Base-by-base conservation (phyloP, 2,888 invertebrate genomes). In the Polyommatus icarus region DNA sequence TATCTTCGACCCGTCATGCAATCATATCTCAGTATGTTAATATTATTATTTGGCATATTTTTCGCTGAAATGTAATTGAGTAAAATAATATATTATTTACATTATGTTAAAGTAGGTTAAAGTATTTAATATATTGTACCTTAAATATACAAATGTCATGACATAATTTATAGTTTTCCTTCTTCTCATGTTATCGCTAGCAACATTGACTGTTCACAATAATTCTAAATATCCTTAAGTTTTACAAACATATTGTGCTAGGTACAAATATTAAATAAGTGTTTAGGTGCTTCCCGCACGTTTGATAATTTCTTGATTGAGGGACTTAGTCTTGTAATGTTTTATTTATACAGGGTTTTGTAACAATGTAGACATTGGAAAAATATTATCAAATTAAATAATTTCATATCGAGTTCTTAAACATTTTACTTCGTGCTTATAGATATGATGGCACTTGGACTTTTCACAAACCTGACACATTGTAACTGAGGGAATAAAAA, bases 71-170 rank as follows among this genome's bases (percentile, higher is more conserved):
- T 81, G 80, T 80, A 78, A 72, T 75, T 80, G 79, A 84, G 84
- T 87, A 85, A 85, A 87, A 87, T 90, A 90, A 90, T 90, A 89
- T 90, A 89, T 88, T 87, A 82, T 83, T 84, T 78, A 77, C 50
- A 59, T 77, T 77, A 72, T 29, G 77, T 77, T 80, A 76, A 79
- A 78, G 32, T 71, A 76, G 18, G 32, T 32, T 57, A 78, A 18
- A 76, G 72, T 67, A 78, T 67, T 72, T 75, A 80, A 80, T 84
- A 50, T 54, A 75, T 84, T 86, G 75, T 75, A 75, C 54, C 75
- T 75, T 75, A 29, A 85, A 86, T 67, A 85, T 75, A 75, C 75
- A 75, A 29, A 75, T 54, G 18, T 75, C 75, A 75, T 75, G 75
- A 75, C 75, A 75, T 75, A 29, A 75, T 54, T 75, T 50, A 50